Evolutionary conservation across 2,888 invertebrate genomes (phyloP).

Genomic region (Bugulina stolonifera): DNA sequence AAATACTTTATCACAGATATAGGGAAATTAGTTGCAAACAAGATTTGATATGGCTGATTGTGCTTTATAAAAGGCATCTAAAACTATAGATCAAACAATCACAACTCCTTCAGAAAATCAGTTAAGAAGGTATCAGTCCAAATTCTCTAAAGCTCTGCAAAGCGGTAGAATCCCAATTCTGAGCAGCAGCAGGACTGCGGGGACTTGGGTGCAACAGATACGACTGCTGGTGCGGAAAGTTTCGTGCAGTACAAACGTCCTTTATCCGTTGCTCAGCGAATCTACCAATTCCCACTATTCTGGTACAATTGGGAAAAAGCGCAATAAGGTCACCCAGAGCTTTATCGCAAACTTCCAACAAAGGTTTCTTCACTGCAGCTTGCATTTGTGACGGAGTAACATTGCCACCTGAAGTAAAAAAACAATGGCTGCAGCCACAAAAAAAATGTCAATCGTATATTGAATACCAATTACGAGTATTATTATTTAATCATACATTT

Average conservation of each 20-base stretch:
- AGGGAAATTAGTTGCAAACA: too few relatives aligned
- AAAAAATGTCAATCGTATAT: background rate
- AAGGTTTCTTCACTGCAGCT: conserved; percentile 36
- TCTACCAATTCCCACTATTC: conserved; percentile 72
- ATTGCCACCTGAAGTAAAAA: conserved; percentile 56
- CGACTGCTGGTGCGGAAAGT: background rate
- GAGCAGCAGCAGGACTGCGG: conserved; percentile 69
- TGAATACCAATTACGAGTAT: background rate
- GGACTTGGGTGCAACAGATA: conserved; percentile 72
- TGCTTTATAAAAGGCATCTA: too few relatives aligned
- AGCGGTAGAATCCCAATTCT: conserved; percentile 73
- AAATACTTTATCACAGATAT: too few relatives aligned
- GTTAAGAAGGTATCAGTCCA: background rate
- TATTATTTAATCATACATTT: background rate
- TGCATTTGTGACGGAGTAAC: conserved; percentile 75
- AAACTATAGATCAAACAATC: too few relatives aligned
- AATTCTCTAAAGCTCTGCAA: background rate
- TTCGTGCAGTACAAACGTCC: conserved; percentile 54
- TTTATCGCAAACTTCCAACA: conserved; percentile 61
- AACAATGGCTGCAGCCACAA: background rate
- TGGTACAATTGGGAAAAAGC: conserved; percentile 63
- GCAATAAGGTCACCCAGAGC: conserved; percentile 64
- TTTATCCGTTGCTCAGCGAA: conserved; percentile 68
- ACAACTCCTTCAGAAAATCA: too few relatives aligned
- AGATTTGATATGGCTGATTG: too few relatives aligned